Evolutionary conservation across 2,797 vertebrate species (phyloP).

Genomic region (Tragopan temminckii): DNA sequence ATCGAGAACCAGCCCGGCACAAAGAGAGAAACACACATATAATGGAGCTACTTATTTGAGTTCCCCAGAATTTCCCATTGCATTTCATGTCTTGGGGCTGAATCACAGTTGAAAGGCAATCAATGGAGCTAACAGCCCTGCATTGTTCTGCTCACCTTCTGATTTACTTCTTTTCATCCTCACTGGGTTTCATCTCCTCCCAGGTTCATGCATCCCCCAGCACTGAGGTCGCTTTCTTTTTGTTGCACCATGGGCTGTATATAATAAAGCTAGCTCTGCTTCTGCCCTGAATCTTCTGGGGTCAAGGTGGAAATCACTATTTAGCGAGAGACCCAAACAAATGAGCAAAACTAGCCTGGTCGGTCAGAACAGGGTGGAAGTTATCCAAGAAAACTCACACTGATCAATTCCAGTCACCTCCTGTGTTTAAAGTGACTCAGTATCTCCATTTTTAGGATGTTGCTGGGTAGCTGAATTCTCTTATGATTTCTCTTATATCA

Average conservation of each 20-base stretch:
- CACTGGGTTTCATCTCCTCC: constrained; percentile 45
- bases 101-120: constrained; percentile 70
- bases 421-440: constrained; percentile 73
- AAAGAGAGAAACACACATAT: constrained; percentile 27
- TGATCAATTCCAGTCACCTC: constrained; percentile 73
- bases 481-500: constrained; percentile 54
- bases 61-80: constrained; percentile 55
- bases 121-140: constrained; percentile 56
- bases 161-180: constrained; percentile 74
- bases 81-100: constrained; percentile 47
- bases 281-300: constrained; percentile 43
- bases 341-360: constrained; percentile 51
- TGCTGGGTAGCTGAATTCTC: constrained; percentile 65
- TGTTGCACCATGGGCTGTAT: constrained; percentile 37
- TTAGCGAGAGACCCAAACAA: constrained; percentile 58
- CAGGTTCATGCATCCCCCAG: constrained; percentile 37
- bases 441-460: constrained; percentile 75
- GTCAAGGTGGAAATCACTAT: constrained; percentile 48
- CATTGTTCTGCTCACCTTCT: constrained; percentile 74
- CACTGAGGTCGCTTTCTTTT: constrained; percentile 61
- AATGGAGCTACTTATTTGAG: constrained; percentile 63
- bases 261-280: constrained; percentile 41
- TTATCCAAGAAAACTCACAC: constrained; percentile 57
- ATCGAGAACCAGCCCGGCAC: not conserved
- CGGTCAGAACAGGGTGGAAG: constrained; percentile 52